Conservation (phyloP, 2,888 invertebrate genomes). For the Tenodera sinensis region DNA sequence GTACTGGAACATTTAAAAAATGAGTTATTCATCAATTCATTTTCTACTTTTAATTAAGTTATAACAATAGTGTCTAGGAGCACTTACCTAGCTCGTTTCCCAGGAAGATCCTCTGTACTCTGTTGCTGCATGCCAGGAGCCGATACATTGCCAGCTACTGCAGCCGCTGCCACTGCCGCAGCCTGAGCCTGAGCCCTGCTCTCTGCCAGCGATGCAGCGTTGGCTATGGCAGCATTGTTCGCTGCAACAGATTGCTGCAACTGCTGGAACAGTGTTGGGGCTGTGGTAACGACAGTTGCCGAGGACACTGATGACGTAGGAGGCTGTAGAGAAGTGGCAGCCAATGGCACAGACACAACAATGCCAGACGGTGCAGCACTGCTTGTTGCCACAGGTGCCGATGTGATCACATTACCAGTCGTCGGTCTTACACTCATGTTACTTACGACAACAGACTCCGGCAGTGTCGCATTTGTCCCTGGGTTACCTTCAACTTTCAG, state of each 20-base stretch:
- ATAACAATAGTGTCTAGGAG: too few species aligned
- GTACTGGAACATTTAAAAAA: too few species aligned
- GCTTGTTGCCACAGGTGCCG: background rate
- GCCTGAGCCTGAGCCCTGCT: background rate
- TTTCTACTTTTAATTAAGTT: too few species aligned
- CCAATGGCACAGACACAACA: conserved; percentile 27
- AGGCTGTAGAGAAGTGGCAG: conserved; percentile 25
- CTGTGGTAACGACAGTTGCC: conserved; percentile 35
- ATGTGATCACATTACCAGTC: conserved; percentile 14
- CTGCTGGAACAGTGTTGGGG: conserved; percentile 44
- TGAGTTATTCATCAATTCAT: too few species aligned
- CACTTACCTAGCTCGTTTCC: conserved; percentile 55
- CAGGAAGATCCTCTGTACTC: conserved; percentile 49
- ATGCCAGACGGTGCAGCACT: conserved; percentile 14
- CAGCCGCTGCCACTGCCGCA: background rate
- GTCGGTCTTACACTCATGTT: conserved; percentile 8
- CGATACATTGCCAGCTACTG: background rate
- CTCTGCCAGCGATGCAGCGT: background rate
- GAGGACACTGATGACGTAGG: conserved; percentile 9
- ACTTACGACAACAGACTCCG: conserved; percentile 22
- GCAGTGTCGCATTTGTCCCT: background rate
- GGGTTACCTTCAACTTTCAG: conserved; percentile 13
- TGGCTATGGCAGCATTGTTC: background rate
- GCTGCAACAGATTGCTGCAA: conserved; percentile 37
- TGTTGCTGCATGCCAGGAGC: background rate